phyloP scores from a whole-genome alignment of 2,113 vertebrate genomes.

The Rhinolophus ferrumequinum region DNA sequence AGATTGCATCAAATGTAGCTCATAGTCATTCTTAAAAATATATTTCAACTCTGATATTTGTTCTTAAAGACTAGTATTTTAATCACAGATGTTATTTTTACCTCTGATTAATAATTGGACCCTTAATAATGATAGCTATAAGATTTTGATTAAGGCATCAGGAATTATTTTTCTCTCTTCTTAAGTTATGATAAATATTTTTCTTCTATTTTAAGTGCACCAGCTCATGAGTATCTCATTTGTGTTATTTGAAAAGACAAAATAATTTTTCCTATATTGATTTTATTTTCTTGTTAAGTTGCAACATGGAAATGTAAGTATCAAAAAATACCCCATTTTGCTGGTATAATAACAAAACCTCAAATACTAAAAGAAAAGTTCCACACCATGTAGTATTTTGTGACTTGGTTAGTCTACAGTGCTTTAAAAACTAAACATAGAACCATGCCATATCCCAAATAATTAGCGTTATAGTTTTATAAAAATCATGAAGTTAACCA shows the following conservation, averaged over 20 bases:
- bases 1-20: neutral
- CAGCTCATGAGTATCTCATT: neutral
- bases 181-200: neutral
- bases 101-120: neutral
- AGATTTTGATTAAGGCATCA: neutral
- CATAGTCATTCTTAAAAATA: conserved; percentile 18
- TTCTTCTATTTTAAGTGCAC: neutral
- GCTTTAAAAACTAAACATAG: neutral
- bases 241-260: neutral
- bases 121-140: conserved; percentile 16
- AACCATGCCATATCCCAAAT: neutral
- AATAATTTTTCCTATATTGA: neutral
- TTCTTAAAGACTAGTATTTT: conserved; percentile 20
- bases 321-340: neutral
- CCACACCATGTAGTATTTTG: neutral
- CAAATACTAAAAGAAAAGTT: neutral
- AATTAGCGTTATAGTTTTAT: neutral
- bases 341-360: neutral
- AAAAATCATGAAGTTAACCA: neutral
- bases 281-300: conserved; percentile 8
- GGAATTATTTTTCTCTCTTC: neutral
- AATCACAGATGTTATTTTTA: neutral
- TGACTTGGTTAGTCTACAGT: neutral
- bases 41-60: neutral
- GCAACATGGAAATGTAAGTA: neutral